Evolutionary conservation across 2,888 invertebrate genomes (phyloP).

Genomic region (Aleiodes testaceus): DNA sequence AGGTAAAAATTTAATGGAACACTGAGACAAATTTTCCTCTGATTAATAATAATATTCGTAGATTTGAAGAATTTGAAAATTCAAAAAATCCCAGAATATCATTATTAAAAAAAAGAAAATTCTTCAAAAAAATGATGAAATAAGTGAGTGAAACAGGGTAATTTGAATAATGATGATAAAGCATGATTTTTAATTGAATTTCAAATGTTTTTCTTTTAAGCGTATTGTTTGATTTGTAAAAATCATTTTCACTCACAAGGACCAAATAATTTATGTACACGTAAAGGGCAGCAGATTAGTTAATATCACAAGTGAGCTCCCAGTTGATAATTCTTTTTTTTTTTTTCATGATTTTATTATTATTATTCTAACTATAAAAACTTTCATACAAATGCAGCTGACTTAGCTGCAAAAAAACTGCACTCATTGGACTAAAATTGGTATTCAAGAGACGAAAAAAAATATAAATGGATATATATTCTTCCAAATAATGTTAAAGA

Average conservation of each 20-base stretch:
- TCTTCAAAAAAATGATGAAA: slow-evolving; percentile 13
- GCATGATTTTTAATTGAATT: slow-evolving; percentile 17
- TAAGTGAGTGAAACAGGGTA: slow-evolving; percentile 26
- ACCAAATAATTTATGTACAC: slow-evolving; percentile 32
- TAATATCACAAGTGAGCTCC: slow-evolving; percentile 14
- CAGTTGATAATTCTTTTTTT: background rate
- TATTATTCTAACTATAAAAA: slow-evolving; percentile 15
- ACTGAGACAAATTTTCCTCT: too few relatives aligned
- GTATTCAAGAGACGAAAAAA: slow-evolving; percentile 35
- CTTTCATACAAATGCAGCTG: slow-evolving; percentile 67
- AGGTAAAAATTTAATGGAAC: slow-evolving; percentile 18
- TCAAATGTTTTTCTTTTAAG: slow-evolving; percentile 19
- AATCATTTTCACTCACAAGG: slow-evolving; percentile 7
- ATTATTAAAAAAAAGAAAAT: too few relatives aligned
- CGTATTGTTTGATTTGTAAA: slow-evolving; percentile 26
- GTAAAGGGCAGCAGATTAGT: slow-evolving; percentile 34
- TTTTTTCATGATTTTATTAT: background rate
- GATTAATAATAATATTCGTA: background rate
- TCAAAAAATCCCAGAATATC: too few relatives aligned
- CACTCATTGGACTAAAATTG: slow-evolving; percentile 67
- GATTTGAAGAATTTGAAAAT: too few relatives aligned
- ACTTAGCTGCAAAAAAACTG: slow-evolving; percentile 66
- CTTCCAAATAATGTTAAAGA: background rate
- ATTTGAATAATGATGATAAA: slow-evolving; percentile 25
- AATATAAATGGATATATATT: slow-evolving; percentile 19